Evolutionary conservation across 35 echinoderm and acorn worm species (phyloP), one percentile per base, ranked within the genome.

Genomic region (Chiridota heheva): DNA sequence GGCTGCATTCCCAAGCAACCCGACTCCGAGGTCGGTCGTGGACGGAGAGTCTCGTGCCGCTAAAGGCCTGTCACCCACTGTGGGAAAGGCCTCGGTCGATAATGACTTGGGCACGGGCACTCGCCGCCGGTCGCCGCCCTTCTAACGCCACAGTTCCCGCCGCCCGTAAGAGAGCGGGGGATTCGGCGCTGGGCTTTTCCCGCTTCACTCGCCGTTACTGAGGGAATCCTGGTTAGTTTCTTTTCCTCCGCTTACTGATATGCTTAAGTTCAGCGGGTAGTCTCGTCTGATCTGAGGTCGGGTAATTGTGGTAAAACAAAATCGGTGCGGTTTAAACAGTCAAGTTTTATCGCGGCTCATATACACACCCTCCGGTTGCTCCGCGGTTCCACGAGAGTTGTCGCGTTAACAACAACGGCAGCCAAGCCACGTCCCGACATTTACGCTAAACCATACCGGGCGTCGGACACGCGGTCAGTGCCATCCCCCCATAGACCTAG

Each of bases 221-320:
- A 74, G 81, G 81, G 81, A 84, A 84, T 84, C 81, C 81, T 66
- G 30, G 84, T 86, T 86, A 66, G 84, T 78, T 86, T 86, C 84
- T 86, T 66, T 86, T 86, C 72, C 84, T 86, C 84, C 84, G 84
- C 84, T 86, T 86, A 86, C 28, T 86, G 42, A 86, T 84, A 84
- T 86, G 84, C 72, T 86, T 86, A 86, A 86, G 77, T 77, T 86
- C 71, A 77, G 84, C 84, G 84, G 84, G 70, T 76, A 64, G 39
- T 47, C 84, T 63, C 58, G 71, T 37, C 70, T 43, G 71, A 86
- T 67, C 70, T 65, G 84, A 86, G 84, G 82, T 86, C 71, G 35
- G 51, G 51, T 20, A 25, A 20, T 8, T 8, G 32, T 5, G 28
- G 67, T 36, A 28, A 20, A 38, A 6, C 29, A 35, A 4, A 36